Conservation (phyloP, 2,888 invertebrate species). For the Troides aeacus region DNA sequence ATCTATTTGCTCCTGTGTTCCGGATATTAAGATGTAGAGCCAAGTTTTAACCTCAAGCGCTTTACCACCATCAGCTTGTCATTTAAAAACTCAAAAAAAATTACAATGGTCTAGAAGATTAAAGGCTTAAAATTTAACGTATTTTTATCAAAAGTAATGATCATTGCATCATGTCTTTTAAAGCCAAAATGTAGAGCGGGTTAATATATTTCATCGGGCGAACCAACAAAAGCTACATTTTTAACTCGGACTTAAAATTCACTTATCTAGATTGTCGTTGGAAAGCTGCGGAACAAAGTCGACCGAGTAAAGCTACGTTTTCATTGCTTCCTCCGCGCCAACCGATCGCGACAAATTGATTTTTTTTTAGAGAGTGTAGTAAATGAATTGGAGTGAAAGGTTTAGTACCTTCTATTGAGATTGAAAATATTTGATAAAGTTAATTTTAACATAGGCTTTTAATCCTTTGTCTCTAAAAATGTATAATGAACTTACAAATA, state of each 20-base stretch:
- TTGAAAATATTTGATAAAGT: neutral
- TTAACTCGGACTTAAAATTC: conserved; percentile 41
- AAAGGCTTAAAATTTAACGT: neutral
- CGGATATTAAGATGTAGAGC: neutral
- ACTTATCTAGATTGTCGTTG: conserved; percentile 55
- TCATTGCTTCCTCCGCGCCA: conserved; percentile 49
- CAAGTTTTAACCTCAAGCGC: neutral
- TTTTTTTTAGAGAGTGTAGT: conserved; percentile 57
- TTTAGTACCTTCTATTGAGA: conserved; percentile 7
- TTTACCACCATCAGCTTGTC: neutral
- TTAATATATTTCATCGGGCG: conserved; percentile 9
- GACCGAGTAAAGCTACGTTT: conserved; percentile 48
- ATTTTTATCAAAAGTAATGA: conserved; percentile 7
- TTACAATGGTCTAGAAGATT: too few relatives aligned
- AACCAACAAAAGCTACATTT: conserved; percentile 23
- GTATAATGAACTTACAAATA: neutral
- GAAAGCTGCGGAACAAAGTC: conserved; percentile 36
- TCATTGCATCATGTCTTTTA: neutral
- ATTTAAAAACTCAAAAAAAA: neutral
- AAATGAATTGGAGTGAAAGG: conserved; percentile 34
- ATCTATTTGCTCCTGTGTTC: neutral
- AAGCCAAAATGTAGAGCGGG: conserved; percentile 1
- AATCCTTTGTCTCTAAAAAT: neutral
- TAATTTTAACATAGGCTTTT: neutral
- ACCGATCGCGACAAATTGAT: conserved; percentile 56